Percentiles rank a stretch among this genome's conserved stretches.
Evolutionary conservation across 2,113 vertebrate species (phyloP).

Genomic region (Burhinus bistriatus): DNA sequence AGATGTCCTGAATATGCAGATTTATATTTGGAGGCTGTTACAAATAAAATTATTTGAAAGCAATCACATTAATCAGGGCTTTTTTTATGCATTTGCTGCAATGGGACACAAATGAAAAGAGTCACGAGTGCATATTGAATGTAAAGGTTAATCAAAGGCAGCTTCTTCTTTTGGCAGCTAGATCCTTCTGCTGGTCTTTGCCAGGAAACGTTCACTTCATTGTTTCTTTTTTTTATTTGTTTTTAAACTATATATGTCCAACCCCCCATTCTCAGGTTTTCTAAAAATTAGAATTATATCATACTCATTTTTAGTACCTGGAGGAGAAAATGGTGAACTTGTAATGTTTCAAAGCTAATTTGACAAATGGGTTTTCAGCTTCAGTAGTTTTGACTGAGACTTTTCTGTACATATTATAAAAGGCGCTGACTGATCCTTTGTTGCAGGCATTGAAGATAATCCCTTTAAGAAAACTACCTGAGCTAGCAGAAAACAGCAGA

Average conservation of each 20-base stretch:
- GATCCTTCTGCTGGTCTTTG: not conserved
- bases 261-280: not conserved
- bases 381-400: not conserved
- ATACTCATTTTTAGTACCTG: not conserved
- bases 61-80: not conserved
- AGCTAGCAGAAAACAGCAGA: not conserved
- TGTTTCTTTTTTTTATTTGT: not conserved
- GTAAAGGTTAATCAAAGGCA: constrained; percentile 25
- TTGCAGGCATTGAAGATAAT: not conserved
- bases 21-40: constrained; percentile 22
- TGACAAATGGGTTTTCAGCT: not conserved
- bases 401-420: not conserved
- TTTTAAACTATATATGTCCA: not conserved
- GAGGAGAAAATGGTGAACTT: not conserved
- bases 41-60: constrained; percentile 9
- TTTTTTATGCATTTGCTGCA: constrained; percentile 5
- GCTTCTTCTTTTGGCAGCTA: not conserved
- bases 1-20: not conserved
- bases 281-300: not conserved
- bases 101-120: not conserved
- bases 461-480: constrained; percentile 1
- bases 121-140: not conserved
- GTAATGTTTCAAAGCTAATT: not conserved
- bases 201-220: not conserved
- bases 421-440: not conserved